Conservation (phyloP, 2,797 vertebrate species). For the Muscicapa striata region DNA sequence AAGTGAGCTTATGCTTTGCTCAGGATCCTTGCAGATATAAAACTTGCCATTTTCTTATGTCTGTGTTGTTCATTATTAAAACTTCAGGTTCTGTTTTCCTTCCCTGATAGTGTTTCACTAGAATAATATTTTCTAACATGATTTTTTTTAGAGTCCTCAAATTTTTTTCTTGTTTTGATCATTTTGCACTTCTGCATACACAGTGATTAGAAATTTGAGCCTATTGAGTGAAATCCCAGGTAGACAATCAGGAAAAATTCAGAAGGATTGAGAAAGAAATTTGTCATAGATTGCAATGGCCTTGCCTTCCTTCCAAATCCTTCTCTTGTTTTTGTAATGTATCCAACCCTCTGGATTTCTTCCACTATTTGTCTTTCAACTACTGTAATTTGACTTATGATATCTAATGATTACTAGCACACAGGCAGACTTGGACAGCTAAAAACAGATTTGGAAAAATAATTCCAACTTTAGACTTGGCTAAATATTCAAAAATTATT, state of each 20-base stretch:
- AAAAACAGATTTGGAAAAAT: background rate
- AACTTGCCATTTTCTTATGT: background rate
- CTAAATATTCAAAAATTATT: background rate
- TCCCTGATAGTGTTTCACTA: background rate
- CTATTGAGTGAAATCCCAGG: background rate
- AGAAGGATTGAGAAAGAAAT: background rate
- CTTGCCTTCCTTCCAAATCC: background rate
- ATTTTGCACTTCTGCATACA: background rate
- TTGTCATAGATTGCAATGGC: background rate
- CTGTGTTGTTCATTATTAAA: background rate
- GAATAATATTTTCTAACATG: background rate
- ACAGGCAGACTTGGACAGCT: background rate
- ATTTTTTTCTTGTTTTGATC: background rate
- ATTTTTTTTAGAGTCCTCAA: background rate
- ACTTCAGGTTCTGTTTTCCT: background rate
- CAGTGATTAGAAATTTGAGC: background rate
- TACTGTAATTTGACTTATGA: background rate
- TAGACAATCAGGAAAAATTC: background rate
- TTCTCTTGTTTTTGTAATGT: background rate
- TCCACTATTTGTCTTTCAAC: background rate
- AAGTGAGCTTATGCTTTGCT: background rate
- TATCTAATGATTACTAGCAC: background rate
- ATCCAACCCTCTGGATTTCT: background rate
- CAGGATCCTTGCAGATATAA: background rate
- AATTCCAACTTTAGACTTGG: background rate